Percentiles rank a stretch among this genome's conserved stretches.
phyloP scores from a whole-genome alignment of 92 coral and sea anemone genomes.

The Galaxea fascicularis region DNA sequence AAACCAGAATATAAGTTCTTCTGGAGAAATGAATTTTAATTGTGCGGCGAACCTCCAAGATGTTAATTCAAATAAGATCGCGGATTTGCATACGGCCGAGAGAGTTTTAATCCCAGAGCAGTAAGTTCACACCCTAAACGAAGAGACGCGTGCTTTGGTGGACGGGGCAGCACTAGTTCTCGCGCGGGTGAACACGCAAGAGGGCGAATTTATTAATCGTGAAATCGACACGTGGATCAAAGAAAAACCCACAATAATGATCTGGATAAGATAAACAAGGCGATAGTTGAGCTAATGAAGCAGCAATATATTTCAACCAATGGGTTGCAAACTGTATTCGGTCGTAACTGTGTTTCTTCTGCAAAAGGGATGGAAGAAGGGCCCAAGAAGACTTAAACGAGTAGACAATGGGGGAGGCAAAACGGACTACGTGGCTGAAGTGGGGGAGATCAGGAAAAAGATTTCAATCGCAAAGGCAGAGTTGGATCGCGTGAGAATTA shows the following conservation, averaged over 20 bases:
- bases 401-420: neutral
- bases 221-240: too few species aligned
- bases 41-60: too few species aligned
- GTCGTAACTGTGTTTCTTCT: neutral
- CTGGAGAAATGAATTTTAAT: too few species aligned
- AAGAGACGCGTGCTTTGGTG: slow-evolving; percentile 1
- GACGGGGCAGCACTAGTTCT: neutral
- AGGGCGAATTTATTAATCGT: neutral
- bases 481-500: neutral
- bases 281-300: neutral
- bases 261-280: neutral
- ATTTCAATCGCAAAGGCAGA: slow-evolving; percentile 8
- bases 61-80: too few species aligned
- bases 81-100: too few species aligned
- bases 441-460: slow-evolving; percentile 11
- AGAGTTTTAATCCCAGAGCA: too few species aligned
- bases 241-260: slow-evolving; percentile 1
- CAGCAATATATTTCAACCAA: neutral
- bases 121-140: neutral
- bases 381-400: neutral
- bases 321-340: slow-evolving; percentile 4
- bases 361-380: neutral
- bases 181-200: neutral
- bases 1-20: too few species aligned
- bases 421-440: neutral